Base-by-base conservation (phyloP, 2,797 vertebrate genomes). In the Taeniopygia guttata region DNA sequence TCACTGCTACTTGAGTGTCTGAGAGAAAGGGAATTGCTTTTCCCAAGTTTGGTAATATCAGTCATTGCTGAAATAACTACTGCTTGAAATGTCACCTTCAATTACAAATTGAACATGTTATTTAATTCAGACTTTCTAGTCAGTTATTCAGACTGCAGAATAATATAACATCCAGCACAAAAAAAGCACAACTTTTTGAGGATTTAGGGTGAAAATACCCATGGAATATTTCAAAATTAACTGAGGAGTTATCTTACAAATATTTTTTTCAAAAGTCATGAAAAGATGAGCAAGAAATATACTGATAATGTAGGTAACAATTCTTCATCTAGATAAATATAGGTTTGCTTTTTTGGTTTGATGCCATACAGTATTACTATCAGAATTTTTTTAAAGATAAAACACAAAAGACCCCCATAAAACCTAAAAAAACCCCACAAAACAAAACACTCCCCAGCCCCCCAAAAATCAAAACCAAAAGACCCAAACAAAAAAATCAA, bases 391-490 rank as follows among this genome's bases (percentile, higher is more conserved):
- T 16, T 34, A 26, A 59, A 66, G 13, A 26, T 25, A 51, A 52
- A 52, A 46, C 19, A 9, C 2, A 30, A 29, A 43, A 34, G 63
- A n/a, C 0, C 1, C 4, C 7, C 9, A 19, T 15, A 58, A 73
- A 66, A 20, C 5, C 7, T 23, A 15, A 29, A 60, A 66, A 26
- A 79, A 1, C n/a, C 1, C 3, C 30, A 14, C n/a, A n/a, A 46
- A 62, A 8, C 12, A 27, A n/a, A 36, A 6, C 38, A n/a, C n/a
- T 21, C 1, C 3, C 15, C 3, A 21, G 1, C 3, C 29, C 7
- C 11, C 8, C 10, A 7, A 27, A 43, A 36, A 25, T 2, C 12
- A 25, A 46, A 40, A 52, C 2, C 20, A 30, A 46, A 42, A 11
- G 8, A 13, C 15, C 3, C 11, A 56, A 66, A 25, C 11, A 27